phyloP scores from a whole-genome alignment of 2,113 vertebrate species.

The Lipotes vexillifer region DNA sequence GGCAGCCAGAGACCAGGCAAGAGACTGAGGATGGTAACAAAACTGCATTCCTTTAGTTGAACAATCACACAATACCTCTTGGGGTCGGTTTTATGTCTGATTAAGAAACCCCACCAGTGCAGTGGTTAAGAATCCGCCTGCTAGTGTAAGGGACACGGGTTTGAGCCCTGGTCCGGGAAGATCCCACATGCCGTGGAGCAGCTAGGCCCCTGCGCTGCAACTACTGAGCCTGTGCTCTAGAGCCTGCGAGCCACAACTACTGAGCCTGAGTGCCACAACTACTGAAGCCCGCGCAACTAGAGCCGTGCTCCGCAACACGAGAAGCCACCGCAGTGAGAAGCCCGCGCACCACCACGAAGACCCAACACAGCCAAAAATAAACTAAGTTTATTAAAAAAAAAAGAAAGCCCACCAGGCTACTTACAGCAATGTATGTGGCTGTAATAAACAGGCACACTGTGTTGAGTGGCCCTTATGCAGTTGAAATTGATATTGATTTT shows the following conservation, averaged over 20 bases:
- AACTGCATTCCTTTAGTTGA: background rate
- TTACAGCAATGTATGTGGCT: background rate
- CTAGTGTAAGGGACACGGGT: too few species aligned
- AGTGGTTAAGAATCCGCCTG: too few species aligned
- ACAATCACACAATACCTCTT: background rate
- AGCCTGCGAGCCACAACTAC: too few species aligned
- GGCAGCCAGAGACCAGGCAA: background rate
- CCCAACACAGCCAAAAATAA: too few species aligned
- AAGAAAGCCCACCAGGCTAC: background rate
- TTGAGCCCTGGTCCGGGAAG: too few species aligned
- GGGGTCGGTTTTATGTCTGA: background rate
- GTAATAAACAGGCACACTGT: background rate
- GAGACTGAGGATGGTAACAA: background rate
- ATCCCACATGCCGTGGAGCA: too few species aligned
- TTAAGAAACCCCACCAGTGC: background rate
- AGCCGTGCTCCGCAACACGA: too few species aligned
- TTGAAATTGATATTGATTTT: background rate
- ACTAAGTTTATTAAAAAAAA: background rate
- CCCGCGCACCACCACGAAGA: too few species aligned
- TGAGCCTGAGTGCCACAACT: too few species aligned
- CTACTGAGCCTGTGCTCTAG: too few species aligned
- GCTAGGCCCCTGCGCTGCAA: rapidly evolving
- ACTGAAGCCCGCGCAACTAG: too few species aligned
- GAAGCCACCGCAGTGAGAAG: too few species aligned
- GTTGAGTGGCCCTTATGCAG: rapidly evolving